phyloP scores from a whole-genome alignment of 2,797 vertebrate genomes.

The Pempheris klunzingeri region DNA sequence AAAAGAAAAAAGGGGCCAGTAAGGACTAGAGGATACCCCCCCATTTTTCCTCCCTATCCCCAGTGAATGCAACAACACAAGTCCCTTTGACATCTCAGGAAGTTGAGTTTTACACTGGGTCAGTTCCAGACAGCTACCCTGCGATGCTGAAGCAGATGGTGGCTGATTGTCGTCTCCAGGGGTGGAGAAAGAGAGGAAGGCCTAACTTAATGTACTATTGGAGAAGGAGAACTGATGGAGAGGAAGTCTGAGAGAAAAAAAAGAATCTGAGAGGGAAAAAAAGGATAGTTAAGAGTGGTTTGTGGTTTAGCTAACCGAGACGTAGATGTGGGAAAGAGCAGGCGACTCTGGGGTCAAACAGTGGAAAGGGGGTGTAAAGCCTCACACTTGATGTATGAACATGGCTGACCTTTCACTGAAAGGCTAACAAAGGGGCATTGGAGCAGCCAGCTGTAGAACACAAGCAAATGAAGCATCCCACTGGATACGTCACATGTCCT shows the following conservation, averaged over 20 bases:
- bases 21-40: constrained; percentile 63
- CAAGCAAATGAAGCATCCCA: constrained; percentile 42
- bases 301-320: constrained; percentile 57
- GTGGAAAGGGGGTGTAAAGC: constrained; percentile 63
- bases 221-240: constrained; percentile 38
- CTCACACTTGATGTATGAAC: constrained; percentile 59
- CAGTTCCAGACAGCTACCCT: constrained; percentile 61
- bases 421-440: constrained; percentile 48
- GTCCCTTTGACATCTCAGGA: constrained; percentile 83
- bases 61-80: constrained; percentile 69
- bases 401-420: constrained; percentile 59
- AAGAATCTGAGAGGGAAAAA: background rate
- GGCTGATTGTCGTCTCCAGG: constrained; percentile 61
- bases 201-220: constrained; percentile 45
- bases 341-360: constrained; percentile 59
- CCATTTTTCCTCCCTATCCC: constrained; percentile 53
- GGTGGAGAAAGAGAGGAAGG: constrained; percentile 56
- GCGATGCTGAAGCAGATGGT: constrained; percentile 79
- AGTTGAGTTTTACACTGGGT: constrained; percentile 80
- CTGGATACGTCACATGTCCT: constrained; percentile 38
- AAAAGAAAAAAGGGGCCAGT: constrained; percentile 65
- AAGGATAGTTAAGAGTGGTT: constrained; percentile 38
- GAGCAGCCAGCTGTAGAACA: constrained; percentile 54
- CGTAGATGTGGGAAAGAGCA: constrained; percentile 53
- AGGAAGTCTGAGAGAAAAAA: constrained; percentile 48